phyloP scores from a whole-genome alignment of 1,140 invertebrate species.

The Pectinophora gossypiella region DNA sequence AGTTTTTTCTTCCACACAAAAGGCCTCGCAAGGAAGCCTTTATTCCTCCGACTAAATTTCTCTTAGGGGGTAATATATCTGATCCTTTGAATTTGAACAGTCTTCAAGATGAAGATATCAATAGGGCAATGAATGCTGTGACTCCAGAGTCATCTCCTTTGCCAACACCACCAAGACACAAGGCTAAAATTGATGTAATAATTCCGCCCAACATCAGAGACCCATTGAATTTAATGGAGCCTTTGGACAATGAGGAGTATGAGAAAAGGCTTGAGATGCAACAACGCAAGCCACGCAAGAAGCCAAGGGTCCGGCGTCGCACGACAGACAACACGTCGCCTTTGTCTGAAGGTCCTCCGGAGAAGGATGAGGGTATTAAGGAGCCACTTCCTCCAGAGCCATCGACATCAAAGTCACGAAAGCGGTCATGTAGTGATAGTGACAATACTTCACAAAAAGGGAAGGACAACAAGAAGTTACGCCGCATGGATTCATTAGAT shows the following conservation, averaged over 20 bases:
- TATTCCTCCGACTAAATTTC: constrained; percentile 93
- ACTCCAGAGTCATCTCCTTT: constrained; percentile 92
- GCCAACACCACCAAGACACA: constrained; percentile 89
- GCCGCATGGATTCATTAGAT: constrained; percentile 83
- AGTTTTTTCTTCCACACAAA: constrained; percentile 80
- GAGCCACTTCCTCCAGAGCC: constrained; percentile 53
- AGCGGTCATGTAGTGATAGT: constrained; percentile 69
- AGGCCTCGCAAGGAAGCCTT: constrained; percentile 83
- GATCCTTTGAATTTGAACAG: constrained; percentile 97
- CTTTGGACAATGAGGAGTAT: constrained; percentile 88
- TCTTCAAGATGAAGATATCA: constrained; percentile 91
- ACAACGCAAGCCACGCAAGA: constrained; percentile 79
- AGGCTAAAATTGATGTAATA: constrained; percentile 90
- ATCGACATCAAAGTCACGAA: constrained; percentile 57
- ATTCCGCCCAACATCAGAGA: constrained; percentile 95
- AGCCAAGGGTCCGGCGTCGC: constrained; percentile 76
- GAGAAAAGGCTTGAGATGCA: constrained; percentile 81
- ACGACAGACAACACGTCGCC: constrained; percentile 72
- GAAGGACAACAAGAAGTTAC: constrained; percentile 77
- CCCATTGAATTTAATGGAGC: constrained; percentile 90
- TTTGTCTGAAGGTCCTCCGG: constrained; percentile 31
- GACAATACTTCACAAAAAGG: constrained; percentile 63
- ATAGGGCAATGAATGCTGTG: constrained; percentile 89
- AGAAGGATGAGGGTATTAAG: constrained; percentile 45
- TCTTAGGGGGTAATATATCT: constrained; percentile 95